Conservation (phyloP, 1,140 invertebrate genomes). For the Popillia japonica region DNA sequence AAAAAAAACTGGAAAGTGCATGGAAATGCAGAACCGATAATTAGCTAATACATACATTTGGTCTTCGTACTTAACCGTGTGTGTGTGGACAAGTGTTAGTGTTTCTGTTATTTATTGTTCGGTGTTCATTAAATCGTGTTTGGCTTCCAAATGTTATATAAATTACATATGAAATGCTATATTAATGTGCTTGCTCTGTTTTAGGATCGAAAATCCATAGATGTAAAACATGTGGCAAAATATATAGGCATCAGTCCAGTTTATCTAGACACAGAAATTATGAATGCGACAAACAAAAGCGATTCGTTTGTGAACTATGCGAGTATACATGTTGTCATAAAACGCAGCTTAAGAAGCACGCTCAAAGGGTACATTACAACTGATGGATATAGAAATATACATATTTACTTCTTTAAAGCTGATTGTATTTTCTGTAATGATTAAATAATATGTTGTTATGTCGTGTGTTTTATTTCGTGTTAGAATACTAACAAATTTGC, state of each 20-base stretch:
- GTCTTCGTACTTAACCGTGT: too few relatives aligned
- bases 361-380: not conserved
- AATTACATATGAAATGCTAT: too few relatives aligned
- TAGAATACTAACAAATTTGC: not conserved
- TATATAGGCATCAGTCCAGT: conserved; percentile 56
- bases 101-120: too few relatives aligned
- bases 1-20: too few relatives aligned
- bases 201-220: conserved; percentile 59
- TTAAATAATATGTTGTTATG: not conserved
- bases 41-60: too few relatives aligned
- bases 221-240: conserved; percentile 57
- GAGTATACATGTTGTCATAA: not conserved
- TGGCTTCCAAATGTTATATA: too few relatives aligned
- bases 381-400: not conserved
- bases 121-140: too few relatives aligned
- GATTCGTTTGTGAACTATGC: conserved; percentile 3
- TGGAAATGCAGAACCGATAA: too few relatives aligned
- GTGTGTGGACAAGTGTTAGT: too few relatives aligned
- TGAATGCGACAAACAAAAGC: conserved; percentile 52
- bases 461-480: not conserved
- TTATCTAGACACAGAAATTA: conserved; percentile 60
- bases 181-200: not conserved
- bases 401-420: not conserved
- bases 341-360: not conserved
- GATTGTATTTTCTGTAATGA: not conserved